Conservation (phyloP, 2,113 vertebrate genomes). For the Pardalotus punctatus region DNA sequence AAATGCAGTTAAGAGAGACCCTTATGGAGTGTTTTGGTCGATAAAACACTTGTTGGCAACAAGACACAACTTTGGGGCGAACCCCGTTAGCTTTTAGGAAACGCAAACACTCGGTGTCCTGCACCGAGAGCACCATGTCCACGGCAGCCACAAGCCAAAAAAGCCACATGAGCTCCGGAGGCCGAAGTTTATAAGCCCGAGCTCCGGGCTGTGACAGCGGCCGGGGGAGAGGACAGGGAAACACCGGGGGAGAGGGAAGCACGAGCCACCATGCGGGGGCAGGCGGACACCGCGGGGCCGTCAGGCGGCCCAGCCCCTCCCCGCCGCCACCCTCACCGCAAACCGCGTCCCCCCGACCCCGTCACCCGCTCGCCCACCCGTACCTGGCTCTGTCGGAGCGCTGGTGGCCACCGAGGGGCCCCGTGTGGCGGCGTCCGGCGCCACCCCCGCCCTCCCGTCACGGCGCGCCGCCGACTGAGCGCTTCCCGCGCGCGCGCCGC, state of each 20-base stretch:
- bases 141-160: not conserved
- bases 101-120: accelerated
- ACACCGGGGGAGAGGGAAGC: accelerated
- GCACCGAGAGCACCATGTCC: accelerated
- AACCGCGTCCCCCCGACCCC: not conserved
- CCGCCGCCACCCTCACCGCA: too few species aligned
- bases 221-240: not conserved
- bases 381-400: not conserved
- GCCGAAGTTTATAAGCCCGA: accelerated
- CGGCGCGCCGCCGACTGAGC: not conserved
- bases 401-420: not conserved
- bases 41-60: not conserved
- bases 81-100: accelerated
- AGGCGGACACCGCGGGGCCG: not conserved
- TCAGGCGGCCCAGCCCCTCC: not conserved
- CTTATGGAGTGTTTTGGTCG: accelerated
- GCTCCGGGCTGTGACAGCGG: not conserved
- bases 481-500: not conserved
- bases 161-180: accelerated
- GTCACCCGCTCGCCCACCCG: not conserved
- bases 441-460: not conserved
- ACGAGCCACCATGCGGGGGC: accelerated
- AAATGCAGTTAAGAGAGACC: accelerated
- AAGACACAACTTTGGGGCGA: accelerated
- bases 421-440: not conserved